Evolutionary conservation across 2,113 vertebrate genomes (phyloP), one percentile per base, ranked within the genome.

Genomic region (Chaetura pelagica): DNA sequence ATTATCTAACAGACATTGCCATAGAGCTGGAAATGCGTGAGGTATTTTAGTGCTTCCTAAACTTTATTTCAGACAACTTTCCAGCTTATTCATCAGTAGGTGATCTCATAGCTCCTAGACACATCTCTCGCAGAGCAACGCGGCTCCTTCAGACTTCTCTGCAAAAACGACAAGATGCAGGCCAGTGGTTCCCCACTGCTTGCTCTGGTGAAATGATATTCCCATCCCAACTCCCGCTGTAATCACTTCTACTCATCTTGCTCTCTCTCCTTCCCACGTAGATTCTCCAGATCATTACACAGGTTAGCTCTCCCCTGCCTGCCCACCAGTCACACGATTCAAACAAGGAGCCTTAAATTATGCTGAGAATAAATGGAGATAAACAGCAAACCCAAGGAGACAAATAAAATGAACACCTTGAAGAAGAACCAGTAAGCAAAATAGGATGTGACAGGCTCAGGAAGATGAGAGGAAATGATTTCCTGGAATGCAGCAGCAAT

Each of bases 351-450:
- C 93, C 89, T 94, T 48, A 91, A 95, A 96, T 96, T 96, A 95
- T 92, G 74, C 95, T 63, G 91, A 94, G 92, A 94, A 94, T 96
- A 96, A 97, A 96, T 87, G 95, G 83, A 95, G 94, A 94, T 97
- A 97, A 97, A 95, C 93, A 97, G 93, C 75, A 94, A 97, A 96
- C 92, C 94, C 67, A 87, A 95, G 91, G 94, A 97, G 95, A 94
- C 67, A 94, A 95, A 86, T 96, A 94, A 94, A 91, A 75, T 4
- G 7, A 96, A 93, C 90, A 95, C 96, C 92, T 97, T 97, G 94
- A 96, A 96, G 90, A 92, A 73, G 63, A 96, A 95, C 73, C 44
- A 51, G 67, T 92, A 90, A 94, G 91, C 10, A 35, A 96, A 97
- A 97, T 86, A 74, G 91, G 72, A 92, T 97, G 83, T 96, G 96